A percentile compares a stretch with the other conserved stretches of the same genome.
These are phyloP conservation scores for Oncorhynchus masou DNA, from an alignment of 2,113 vertebrate genomes.

Conservation along the genomic window DNA sequence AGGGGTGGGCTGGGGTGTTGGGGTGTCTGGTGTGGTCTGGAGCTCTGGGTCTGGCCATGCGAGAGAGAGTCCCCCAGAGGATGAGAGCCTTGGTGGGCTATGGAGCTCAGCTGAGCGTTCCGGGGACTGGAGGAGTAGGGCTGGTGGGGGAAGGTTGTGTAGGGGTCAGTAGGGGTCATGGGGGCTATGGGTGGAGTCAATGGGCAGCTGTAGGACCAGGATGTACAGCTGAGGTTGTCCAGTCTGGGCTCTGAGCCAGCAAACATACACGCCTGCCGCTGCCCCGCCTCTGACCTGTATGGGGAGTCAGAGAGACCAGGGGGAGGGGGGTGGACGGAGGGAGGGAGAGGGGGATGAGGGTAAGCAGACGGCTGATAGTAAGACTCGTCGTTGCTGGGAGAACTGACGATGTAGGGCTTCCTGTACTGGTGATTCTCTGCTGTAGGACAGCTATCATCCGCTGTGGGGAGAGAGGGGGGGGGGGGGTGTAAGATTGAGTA, in stretches of 20 bases:
- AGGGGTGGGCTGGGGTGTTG: conserved; percentile 83
- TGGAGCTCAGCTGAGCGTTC: conserved; percentile 81
- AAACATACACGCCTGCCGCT: conserved; percentile 95
- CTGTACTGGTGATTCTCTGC: conserved; percentile 82
- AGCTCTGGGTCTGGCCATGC: conserved; percentile 76
- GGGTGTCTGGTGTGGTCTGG: conserved; percentile 68
- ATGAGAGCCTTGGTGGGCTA: conserved; percentile 84
- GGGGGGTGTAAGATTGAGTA: background rate
- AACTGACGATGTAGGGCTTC: conserved; percentile 86
- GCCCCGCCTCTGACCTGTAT: conserved; percentile 88
- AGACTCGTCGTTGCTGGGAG: conserved; percentile 82
- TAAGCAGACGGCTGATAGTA: conserved; percentile 83
- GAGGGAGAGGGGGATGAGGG: conserved; percentile 54
- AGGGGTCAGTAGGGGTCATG: conserved; percentile 77
- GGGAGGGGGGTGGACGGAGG: conserved; percentile 63
- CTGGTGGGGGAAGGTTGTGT: conserved; percentile 85
- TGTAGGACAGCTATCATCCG: conserved; percentile 83
- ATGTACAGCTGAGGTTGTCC: conserved; percentile 87
- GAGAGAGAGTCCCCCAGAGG: conserved; percentile 75
- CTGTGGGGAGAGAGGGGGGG: conserved; percentile 28
- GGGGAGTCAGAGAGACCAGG: conserved; percentile 78
- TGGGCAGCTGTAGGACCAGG: conserved; percentile 88
- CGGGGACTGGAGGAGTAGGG: conserved; percentile 87
- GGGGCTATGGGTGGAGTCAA: conserved; percentile 85
- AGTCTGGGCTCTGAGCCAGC: conserved; percentile 85